phyloP scores from a whole-genome alignment of 2,113 vertebrate genomes.

The Girardinichthys multiradiatus region DNA sequence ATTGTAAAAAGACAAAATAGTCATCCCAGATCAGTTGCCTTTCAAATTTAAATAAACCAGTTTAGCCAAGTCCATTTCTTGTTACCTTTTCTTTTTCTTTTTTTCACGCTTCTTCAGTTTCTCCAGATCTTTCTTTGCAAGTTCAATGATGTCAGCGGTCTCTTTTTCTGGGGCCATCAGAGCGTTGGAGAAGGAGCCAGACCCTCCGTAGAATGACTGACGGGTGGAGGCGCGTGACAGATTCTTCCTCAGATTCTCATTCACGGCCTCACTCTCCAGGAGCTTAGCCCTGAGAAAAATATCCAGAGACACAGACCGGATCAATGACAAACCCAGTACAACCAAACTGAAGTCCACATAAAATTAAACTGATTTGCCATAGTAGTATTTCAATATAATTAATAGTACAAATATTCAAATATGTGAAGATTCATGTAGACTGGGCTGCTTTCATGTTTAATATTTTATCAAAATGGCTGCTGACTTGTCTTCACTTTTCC shows the following conservation, averaged over 20 bases:
- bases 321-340: background rate
- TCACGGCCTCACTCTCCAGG: slow-evolving; percentile 94
- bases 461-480: too few relatives aligned
- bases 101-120: slow-evolving; percentile 94
- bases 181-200: slow-evolving; percentile 83
- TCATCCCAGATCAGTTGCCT: background rate
- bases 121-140: slow-evolving; percentile 96
- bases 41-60: background rate
- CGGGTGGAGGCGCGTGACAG: slow-evolving; percentile 89
- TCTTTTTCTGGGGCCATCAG: slow-evolving; percentile 88
- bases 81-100: slow-evolving; percentile 95
- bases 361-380: too few relatives aligned
- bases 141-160: slow-evolving; percentile 91
- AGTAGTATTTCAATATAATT: too few relatives aligned
- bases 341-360: too few relatives aligned
- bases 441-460: too few relatives aligned
- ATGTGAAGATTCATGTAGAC: too few relatives aligned
- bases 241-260: slow-evolving; percentile 90
- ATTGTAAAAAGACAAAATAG: too few relatives aligned
- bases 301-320: background rate
- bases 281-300: slow-evolving; percentile 87
- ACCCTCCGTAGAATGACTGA: slow-evolving; percentile 83
- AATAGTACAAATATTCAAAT: too few relatives aligned
- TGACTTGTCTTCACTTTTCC: too few relatives aligned
- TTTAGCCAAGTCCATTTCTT: background rate